These are phyloP conservation scores for Dendrocincla tyrannina DNA, from an alignment of 2,797 vertebrate genomes.

Conservation along the genomic window DNA sequence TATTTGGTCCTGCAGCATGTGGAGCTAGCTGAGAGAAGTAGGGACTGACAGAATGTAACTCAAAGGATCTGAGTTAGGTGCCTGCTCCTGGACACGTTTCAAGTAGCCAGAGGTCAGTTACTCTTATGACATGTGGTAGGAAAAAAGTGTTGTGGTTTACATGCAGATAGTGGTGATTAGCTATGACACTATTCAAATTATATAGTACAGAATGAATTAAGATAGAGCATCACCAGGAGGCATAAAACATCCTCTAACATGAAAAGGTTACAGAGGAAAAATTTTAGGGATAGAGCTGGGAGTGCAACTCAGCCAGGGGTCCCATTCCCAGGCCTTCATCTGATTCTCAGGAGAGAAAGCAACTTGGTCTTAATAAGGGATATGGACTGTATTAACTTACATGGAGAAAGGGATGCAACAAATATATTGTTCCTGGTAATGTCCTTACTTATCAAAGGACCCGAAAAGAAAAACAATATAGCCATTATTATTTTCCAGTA, in stretches of 20 bases:
- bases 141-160: neutral
- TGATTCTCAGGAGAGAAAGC: neutral
- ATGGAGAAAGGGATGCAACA: neutral
- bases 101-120: neutral
- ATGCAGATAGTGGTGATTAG: neutral
- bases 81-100: neutral
- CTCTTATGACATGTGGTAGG: neutral
- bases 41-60: no score
- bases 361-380: neutral
- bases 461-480: neutral
- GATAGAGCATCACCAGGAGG: neutral
- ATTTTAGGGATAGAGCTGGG: neutral
- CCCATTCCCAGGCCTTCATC: neutral
- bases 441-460: neutral
- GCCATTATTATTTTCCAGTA: neutral
- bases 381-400: neutral
- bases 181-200: neutral
- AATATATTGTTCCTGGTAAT: neutral
- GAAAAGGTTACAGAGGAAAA: neutral
- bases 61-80: no score
- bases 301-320: neutral
- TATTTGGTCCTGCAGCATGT: no score
- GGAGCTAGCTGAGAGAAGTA: no score
- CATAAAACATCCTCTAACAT: neutral
- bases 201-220: neutral